Conservation (phyloP, 53 echinoderm and acorn worm genomes). For the Apostichopus leukothele region DNA sequence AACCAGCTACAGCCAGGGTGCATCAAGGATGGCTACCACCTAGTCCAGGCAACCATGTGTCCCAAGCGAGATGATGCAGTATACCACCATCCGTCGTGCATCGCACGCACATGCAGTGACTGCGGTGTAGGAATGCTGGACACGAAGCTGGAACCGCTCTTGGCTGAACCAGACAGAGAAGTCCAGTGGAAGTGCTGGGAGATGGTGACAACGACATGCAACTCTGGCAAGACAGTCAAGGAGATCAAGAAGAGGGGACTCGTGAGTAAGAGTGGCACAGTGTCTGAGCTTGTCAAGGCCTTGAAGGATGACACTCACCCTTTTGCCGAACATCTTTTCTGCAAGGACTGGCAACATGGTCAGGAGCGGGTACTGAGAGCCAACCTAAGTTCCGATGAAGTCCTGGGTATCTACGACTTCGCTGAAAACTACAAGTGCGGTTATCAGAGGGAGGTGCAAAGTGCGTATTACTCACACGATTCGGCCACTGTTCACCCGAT, state of each 20-base stretch:
- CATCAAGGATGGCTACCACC: neutral
- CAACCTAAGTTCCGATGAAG: neutral
- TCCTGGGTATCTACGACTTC: neutral
- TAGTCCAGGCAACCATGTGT: conserved; percentile 49
- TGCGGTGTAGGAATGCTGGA: conserved; percentile 12
- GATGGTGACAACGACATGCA: neutral
- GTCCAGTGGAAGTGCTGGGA: conserved; percentile 45
- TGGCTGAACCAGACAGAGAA: neutral
- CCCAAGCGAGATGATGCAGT: neutral
- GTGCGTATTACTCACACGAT: no score
- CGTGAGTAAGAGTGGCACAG: neutral
- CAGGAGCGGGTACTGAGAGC: neutral
- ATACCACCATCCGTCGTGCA: conserved; percentile 40
- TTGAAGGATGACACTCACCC: conserved; percentile 18
- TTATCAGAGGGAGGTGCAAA: no score
- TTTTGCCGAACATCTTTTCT: conserved; percentile 42
- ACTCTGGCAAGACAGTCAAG: neutral
- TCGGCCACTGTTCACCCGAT: no score
- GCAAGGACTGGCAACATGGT: conserved; percentile 54
- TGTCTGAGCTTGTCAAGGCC: neutral
- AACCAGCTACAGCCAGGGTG: conserved; percentile 32
- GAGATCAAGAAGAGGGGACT: neutral
- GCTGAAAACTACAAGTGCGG: no score
- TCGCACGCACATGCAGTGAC: neutral
- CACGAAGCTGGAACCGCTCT: neutral